phyloP scores from a whole-genome alignment of 1,140 invertebrate genomes.

The Hirudo medicinalis region DNA sequence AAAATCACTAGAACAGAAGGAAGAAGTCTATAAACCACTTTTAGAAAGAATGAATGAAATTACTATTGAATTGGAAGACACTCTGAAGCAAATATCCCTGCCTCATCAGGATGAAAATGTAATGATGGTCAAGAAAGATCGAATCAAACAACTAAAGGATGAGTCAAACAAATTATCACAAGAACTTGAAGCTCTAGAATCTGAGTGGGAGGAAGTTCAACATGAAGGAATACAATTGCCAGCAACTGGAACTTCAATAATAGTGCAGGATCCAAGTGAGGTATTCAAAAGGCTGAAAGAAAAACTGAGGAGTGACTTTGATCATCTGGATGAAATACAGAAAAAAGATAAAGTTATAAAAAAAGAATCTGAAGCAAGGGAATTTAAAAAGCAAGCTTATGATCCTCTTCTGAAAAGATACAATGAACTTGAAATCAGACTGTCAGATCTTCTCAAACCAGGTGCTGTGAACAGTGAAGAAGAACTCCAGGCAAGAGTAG shows the following conservation, averaged over 20 bases:
- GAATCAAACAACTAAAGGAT: background rate
- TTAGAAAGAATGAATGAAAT: constrained; percentile 4
- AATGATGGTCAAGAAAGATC: background rate
- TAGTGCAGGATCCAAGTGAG: background rate
- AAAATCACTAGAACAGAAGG: background rate
- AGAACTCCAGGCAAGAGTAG: too few species aligned
- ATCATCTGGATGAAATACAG: too few species aligned
- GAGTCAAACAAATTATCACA: constrained; percentile 7
- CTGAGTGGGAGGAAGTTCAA: background rate
- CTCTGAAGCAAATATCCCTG: background rate
- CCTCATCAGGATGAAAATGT: background rate
- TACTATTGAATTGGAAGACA: background rate
- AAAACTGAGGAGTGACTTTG: background rate
- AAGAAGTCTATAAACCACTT: background rate
- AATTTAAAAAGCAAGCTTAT: background rate
- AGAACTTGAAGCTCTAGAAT: background rate
- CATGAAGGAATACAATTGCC: background rate
- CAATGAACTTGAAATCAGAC: background rate
- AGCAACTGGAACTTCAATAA: background rate
- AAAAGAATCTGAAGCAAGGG: background rate
- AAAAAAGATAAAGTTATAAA: background rate
- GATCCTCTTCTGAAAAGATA: background rate
- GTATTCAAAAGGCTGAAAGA: background rate
- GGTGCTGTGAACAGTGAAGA: too few species aligned
- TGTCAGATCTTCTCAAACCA: background rate